These are phyloP conservation scores for Pocillopora grandis DNA, from an alignment of 92 coral and sea anemone genomes.

Conservation along the genomic window DNA sequence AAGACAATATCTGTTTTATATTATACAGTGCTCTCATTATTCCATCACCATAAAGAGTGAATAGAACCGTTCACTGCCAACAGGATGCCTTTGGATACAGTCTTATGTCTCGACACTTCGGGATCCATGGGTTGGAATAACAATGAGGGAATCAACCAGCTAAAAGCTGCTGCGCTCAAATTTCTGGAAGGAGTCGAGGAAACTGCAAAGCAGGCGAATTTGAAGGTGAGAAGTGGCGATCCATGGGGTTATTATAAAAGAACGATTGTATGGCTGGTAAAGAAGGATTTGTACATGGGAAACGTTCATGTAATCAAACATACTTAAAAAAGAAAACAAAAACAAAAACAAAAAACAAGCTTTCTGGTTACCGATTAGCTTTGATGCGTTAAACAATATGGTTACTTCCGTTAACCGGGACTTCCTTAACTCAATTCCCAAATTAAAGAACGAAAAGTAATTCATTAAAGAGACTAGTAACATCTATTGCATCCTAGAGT, in stretches of 20 bases:
- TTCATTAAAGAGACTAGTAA: no score
- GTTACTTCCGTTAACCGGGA: no score
- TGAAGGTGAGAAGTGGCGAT: conserved; percentile 51
- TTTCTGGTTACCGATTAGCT: no score
- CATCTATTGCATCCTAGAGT: no score
- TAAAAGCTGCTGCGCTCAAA: conserved; percentile 60
- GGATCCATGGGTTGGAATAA: conserved; percentile 64
- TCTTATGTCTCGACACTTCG: conserved; percentile 73
- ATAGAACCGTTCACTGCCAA: neutral
- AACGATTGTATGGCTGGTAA: no score
- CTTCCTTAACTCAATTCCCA: no score
- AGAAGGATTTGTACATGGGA: no score
- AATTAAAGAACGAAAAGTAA: no score
- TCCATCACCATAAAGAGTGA: neutral
- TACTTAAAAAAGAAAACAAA: no score
- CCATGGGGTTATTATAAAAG: neutral
- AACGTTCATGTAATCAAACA: no score
- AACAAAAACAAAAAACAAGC: no score
- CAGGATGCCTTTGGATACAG: conserved; percentile 73
- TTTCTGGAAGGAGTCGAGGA: conserved; percentile 74
- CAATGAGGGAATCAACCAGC: conserved; percentile 61
- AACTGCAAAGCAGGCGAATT: conserved; percentile 64
- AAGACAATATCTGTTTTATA: neutral
- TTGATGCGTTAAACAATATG: no score
- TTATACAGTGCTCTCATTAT: neutral